Conservation (phyloP, 2,888 invertebrate species). For the Microplitis manilae region DNA sequence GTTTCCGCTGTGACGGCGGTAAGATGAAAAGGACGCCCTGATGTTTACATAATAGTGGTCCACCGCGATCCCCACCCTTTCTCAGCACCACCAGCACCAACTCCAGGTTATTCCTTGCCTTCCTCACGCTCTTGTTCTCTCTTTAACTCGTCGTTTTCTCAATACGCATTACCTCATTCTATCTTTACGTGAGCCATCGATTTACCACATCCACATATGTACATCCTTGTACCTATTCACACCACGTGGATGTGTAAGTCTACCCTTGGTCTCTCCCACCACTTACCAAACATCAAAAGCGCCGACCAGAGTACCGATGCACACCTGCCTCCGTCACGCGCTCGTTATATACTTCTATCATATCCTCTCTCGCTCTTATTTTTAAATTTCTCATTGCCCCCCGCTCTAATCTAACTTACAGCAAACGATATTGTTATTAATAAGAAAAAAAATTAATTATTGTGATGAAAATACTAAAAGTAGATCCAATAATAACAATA, state of each 20-base stretch:
- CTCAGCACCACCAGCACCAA: conserved; percentile 26
- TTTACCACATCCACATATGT: conserved; percentile 15
- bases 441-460: neutral
- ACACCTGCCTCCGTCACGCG: conserved; percentile 63
- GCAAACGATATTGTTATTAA: neutral
- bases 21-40: conserved; percentile 76
- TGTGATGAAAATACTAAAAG: neutral
- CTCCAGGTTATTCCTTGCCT: conserved; percentile 26
- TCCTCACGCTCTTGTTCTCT: conserved; percentile 31
- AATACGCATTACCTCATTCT: conserved; percentile 37
- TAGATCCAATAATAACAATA: too few species aligned
- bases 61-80: conserved; percentile 70
- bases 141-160: conserved; percentile 37
- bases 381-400: conserved; percentile 57
- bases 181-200: conserved; percentile 13
- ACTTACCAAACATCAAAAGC: conserved; percentile 60
- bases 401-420: conserved; percentile 39
- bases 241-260: neutral
- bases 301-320: conserved; percentile 59
- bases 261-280: conserved; percentile 51
- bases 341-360: conserved; percentile 54
- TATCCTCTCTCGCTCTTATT: conserved; percentile 51
- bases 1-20: conserved; percentile 68
- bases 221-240: conserved; percentile 19
- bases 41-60: conserved; percentile 82